phyloP scores from a whole-genome alignment of 2,888 invertebrate species.

The Linnaemya tessellans region DNA sequence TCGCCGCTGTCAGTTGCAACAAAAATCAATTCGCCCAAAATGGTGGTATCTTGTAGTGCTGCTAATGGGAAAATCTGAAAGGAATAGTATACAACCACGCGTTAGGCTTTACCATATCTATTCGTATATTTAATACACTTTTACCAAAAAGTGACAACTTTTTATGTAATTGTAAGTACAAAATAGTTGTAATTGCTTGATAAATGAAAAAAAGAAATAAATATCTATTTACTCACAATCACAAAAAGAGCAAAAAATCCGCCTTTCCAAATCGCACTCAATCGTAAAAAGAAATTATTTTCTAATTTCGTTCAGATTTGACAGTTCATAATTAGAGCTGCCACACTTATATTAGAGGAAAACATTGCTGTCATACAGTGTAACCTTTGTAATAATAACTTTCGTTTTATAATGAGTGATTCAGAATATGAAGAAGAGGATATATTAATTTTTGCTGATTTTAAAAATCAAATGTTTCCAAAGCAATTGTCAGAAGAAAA shows the following conservation, averaged over 20 bases:
- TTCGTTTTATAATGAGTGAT: conserved; percentile 75
- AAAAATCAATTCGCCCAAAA: conserved; percentile 65
- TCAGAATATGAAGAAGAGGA: conserved; percentile 82
- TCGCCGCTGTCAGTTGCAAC: conserved; percentile 48
- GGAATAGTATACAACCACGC: conserved; percentile 45
- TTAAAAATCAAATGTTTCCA: conserved; percentile 79
- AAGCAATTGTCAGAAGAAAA: conserved; percentile 78
- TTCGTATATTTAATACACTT: background rate
- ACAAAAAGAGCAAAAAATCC: conserved; percentile 52
- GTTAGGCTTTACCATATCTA: conserved; percentile 6
- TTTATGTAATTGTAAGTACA: conserved; percentile 6
- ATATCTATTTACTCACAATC: conserved; percentile 49
- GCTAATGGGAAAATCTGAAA: conserved; percentile 52
- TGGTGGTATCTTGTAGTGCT: conserved; percentile 57
- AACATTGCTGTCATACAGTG: conserved; percentile 36
- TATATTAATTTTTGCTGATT: conserved; percentile 81
- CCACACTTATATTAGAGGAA: conserved; percentile 21
- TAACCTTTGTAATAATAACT: conserved; percentile 11
- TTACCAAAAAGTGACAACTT: conserved; percentile 24
- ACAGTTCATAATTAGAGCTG: conserved; percentile 46
- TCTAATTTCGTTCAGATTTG: conserved; percentile 62
- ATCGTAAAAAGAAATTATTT: conserved; percentile 66
- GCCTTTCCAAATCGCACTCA: conserved; percentile 67
- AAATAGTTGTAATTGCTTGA: conserved; percentile 14
- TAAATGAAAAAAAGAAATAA: conserved; percentile 9